Percentiles rank a stretch among this genome's conserved stretches.
Evolutionary conservation across 2,113 vertebrate species (phyloP).

Genomic region (Prochilodus magdalenae): DNA sequence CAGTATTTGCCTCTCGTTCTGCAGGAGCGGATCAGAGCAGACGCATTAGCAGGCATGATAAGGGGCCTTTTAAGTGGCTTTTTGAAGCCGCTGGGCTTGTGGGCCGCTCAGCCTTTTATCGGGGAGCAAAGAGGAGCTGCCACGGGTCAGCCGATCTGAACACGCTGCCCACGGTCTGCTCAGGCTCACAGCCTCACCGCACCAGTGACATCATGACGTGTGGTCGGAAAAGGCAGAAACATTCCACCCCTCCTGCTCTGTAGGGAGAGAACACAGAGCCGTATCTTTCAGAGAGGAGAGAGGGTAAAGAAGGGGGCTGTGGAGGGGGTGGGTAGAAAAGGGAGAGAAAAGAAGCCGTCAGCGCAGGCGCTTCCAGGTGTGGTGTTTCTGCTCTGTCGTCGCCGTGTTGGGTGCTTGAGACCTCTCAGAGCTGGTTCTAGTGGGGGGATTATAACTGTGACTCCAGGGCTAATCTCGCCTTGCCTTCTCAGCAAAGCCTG

Average conservation of each 20-base stretch:
- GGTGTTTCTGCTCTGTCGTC: conserved; percentile 56
- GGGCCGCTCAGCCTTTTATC: conserved; percentile 46
- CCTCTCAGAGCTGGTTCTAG: conserved; percentile 37
- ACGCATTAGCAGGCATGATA: conserved; percentile 45
- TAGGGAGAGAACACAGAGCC: conserved; percentile 25
- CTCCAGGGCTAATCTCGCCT: conserved; percentile 45
- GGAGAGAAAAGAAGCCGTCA: conserved; percentile 54
- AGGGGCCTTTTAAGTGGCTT: conserved; percentile 42
- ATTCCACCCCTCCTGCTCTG: conserved; percentile 35
- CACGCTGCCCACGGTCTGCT: conserved; percentile 39
- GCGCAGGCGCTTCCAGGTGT: conserved; percentile 48
- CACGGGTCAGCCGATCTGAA: conserved; percentile 30
- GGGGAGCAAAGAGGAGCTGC: conserved; percentile 31
- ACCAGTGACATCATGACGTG: conserved; percentile 49
- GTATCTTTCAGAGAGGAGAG: conserved; percentile 35
- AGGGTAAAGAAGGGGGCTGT: background rate
- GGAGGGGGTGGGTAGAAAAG: conserved; percentile 28
- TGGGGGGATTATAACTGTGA: conserved; percentile 38
- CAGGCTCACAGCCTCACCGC: conserved; percentile 37
- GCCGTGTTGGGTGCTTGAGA: conserved; percentile 23
- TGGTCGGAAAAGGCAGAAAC: conserved; percentile 46
- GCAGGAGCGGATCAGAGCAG: conserved; percentile 45
- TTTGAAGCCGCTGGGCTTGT: conserved; percentile 40
- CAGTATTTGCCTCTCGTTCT: background rate
- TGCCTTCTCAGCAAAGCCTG: conserved; percentile 20